A percentile compares a stretch with the other conserved stretches of the same genome.
Conservation (phyloP, 1,140 invertebrate species). For the Drosophila ironensis region DNA sequence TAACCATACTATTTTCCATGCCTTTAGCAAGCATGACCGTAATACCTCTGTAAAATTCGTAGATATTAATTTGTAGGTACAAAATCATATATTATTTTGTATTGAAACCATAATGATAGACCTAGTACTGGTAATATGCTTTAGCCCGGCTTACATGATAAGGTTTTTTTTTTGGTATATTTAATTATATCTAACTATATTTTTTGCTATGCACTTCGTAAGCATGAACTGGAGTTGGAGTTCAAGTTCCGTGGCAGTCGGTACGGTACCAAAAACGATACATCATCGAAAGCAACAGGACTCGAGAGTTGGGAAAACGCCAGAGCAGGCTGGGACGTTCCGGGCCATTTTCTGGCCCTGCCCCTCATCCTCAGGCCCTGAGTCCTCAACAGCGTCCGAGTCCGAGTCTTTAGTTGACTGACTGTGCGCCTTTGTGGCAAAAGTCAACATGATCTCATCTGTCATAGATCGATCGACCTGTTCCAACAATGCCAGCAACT, state of each 20-base stretch:
- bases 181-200: background rate
- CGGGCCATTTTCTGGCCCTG: constrained; percentile 4
- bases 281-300: constrained; percentile 75
- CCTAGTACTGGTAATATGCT: no score
- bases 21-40: no score
- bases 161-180: no score
- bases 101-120: no score
- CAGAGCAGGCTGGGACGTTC: constrained; percentile 8
- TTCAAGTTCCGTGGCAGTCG: constrained; percentile 21
- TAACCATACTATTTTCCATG: no score
- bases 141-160: no score
- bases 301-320: constrained; percentile 51
- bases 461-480: constrained; percentile 80
- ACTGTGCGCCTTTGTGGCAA: constrained; percentile 61
- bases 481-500: constrained; percentile 65
- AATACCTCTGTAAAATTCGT: no score
- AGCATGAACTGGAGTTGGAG: constrained; percentile 20
- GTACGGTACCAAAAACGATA: constrained; percentile 63
- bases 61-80: no score
- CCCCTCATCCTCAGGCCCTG: background rate
- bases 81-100: no score
- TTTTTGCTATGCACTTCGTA: background rate
- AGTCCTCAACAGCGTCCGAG: background rate
- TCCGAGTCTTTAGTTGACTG: constrained; percentile 7
- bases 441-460: constrained; percentile 80